Percentiles rank a stretch among this genome's conserved stretches.
Evolutionary conservation across 2,888 invertebrate genomes (phyloP).

Genomic region (Neelides folsomi): DNA sequence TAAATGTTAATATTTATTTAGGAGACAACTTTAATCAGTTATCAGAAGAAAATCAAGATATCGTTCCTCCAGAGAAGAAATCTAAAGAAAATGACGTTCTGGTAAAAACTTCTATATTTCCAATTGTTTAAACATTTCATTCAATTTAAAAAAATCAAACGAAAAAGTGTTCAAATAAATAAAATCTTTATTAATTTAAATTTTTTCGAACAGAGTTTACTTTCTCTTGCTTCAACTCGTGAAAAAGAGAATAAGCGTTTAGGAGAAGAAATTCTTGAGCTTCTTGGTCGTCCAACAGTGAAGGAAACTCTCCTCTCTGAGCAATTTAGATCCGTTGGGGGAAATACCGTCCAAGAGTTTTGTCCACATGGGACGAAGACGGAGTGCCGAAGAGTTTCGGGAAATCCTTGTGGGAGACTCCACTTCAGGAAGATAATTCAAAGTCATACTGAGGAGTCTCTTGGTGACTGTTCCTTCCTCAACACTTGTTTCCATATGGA

Average conservation of each 20-base stretch:
- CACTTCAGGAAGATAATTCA: slow-evolving; percentile 96
- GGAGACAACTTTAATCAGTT: too few species aligned
- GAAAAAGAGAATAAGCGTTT: slow-evolving; percentile 91
- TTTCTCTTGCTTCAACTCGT: slow-evolving; percentile 84
- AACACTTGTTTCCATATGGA: slow-evolving; percentile 99
- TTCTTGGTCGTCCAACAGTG: slow-evolving; percentile 87
- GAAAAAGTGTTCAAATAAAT: too few species aligned
- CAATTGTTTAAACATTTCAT: not conserved
- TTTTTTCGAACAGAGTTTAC: slow-evolving; percentile 50
- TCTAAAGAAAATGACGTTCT: slow-evolving; percentile 24
- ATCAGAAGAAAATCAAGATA: slow-evolving; percentile 16
- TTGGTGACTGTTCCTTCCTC: slow-evolving; percentile 93
- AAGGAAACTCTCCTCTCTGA: slow-evolving; percentile 92
- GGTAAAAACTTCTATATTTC: slow-evolving; percentile 11
- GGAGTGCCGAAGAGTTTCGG: slow-evolving; percentile 53
- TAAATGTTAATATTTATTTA: too few species aligned
- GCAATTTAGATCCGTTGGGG: slow-evolving; percentile 89
- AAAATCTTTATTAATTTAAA: too few species aligned
- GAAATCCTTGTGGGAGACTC: slow-evolving; percentile 65
- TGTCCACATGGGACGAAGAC: slow-evolving; percentile 88
- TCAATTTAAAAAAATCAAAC: too few species aligned
- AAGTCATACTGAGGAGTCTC: slow-evolving; percentile 80
- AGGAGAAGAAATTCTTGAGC: slow-evolving; percentile 85
- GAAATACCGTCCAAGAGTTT: slow-evolving; percentile 57
- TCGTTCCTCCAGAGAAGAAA: slow-evolving; percentile 22